Evolutionary conservation across 2,113 vertebrate species (phyloP).

Genomic region (Rhea americana): DNA sequence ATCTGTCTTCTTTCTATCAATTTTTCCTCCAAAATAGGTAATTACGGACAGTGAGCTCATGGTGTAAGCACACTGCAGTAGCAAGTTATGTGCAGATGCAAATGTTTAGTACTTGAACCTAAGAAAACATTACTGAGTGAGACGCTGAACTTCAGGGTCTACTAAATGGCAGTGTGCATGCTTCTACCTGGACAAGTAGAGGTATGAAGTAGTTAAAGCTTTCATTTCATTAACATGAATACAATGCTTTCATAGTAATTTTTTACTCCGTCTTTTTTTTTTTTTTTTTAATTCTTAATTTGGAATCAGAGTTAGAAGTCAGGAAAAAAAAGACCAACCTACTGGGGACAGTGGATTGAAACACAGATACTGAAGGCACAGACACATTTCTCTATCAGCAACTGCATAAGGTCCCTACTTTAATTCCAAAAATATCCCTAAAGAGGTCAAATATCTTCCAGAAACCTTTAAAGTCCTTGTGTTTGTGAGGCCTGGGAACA

Average conservation of each 20-base stretch:
- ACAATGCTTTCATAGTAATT: neutral
- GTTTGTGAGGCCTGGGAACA: neutral
- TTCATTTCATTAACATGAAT: neutral
- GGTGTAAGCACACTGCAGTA: neutral
- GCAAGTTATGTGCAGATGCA: neutral
- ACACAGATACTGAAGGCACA: neutral
- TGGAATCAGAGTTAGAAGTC: neutral
- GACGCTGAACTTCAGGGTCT: neutral
- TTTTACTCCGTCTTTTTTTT: neutral
- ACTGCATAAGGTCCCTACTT: neutral
- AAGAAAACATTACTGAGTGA: neutral
- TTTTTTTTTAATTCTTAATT: neutral
- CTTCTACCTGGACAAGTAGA: neutral
- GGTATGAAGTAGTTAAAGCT: neutral
- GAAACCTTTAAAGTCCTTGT: neutral
- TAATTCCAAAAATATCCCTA: neutral
- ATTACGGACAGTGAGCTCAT: neutral
- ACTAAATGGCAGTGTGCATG: rapidly evolving
- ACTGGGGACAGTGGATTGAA: neutral
- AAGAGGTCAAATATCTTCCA: neutral
- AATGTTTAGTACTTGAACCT: neutral
- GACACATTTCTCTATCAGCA: neutral
- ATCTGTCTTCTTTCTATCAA: neutral
- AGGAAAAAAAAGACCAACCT: neutral
- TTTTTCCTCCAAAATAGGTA: neutral